phyloP scores from a whole-genome alignment of 1,140 invertebrate species.

The Melipona quadrifasciata region DNA sequence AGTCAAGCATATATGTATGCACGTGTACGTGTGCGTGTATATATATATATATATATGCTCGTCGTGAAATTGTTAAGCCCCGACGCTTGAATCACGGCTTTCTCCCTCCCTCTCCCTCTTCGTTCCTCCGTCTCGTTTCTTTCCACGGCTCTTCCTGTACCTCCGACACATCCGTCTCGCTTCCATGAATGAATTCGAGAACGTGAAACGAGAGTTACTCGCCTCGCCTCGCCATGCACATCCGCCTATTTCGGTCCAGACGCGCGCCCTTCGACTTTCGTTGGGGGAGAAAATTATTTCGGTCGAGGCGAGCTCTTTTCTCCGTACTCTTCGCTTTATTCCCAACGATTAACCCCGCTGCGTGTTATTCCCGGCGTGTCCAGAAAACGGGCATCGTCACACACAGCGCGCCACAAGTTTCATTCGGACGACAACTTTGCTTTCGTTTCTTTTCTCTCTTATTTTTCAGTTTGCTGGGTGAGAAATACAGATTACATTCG shows the following conservation, averaged over 20 bases:
- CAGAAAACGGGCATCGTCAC: neutral
- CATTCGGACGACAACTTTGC: too few species aligned
- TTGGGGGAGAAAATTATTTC: constrained; percentile 71
- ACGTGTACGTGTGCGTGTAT: too few species aligned
- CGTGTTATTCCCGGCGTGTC: neutral
- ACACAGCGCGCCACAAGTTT: too few species aligned
- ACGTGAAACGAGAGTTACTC: constrained; percentile 35
- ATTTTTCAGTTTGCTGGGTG: too few species aligned
- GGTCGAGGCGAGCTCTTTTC: constrained; percentile 21
- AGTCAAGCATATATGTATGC: too few species aligned
- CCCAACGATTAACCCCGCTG: neutral
- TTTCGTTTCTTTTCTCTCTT: too few species aligned
- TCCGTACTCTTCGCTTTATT: neutral
- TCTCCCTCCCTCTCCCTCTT: neutral
- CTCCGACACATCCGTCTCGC: constrained; percentile 18
- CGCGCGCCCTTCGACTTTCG: constrained; percentile 58
- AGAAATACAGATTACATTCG: too few species aligned
- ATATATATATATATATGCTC: too few species aligned
- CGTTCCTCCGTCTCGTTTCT: neutral
- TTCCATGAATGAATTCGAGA: constrained; percentile 60
- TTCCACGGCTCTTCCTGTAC: constrained; percentile 47
- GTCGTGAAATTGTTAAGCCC: neutral
- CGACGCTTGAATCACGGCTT: constrained; percentile 34
- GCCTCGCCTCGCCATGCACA: constrained; percentile 8
- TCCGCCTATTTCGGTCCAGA: constrained; percentile 66